Evolutionary conservation across 2,797 vertebrate species (phyloP).

Genomic region (Rhynchotus rufescens): DNA sequence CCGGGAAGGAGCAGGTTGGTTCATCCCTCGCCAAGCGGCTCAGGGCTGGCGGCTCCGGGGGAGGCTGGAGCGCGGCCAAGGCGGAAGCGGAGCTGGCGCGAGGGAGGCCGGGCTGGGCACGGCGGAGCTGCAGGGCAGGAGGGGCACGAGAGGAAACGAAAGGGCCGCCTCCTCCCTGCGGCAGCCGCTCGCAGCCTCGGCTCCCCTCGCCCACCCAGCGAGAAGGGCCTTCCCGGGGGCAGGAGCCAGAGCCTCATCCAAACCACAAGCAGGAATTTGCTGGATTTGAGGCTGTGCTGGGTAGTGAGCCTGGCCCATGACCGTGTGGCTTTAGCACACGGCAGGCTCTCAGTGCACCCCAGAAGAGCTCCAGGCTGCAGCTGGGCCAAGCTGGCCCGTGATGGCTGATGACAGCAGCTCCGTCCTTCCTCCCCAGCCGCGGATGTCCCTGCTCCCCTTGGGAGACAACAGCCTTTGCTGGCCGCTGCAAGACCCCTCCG

Average conservation of each 20-base stretch:
- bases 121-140: accelerated
- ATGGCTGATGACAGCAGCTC: accelerated
- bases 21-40: background rate
- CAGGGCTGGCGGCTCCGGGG: background rate
- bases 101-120: background rate
- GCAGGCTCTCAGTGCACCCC: background rate
- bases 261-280: no score
- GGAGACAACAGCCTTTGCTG: background rate
- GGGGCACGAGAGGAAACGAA: background rate
- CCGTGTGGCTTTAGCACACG: background rate
- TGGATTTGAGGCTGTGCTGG: background rate
- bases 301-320: background rate
- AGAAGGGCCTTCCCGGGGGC: accelerated
- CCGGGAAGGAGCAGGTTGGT: background rate
- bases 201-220: accelerated
- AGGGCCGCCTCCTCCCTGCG: no score
- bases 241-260: background rate
- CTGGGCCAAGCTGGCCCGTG: background rate
- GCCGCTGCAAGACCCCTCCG: background rate
- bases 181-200: no score
- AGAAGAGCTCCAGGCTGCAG: background rate
- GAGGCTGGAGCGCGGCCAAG: background rate
- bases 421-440: no score
- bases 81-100: background rate
- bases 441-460: no score